Evolutionary conservation across 2,113 vertebrate species (phyloP), one percentile per base, ranked within the genome.

Genomic region (Ramphastos sulfuratus): DNA sequence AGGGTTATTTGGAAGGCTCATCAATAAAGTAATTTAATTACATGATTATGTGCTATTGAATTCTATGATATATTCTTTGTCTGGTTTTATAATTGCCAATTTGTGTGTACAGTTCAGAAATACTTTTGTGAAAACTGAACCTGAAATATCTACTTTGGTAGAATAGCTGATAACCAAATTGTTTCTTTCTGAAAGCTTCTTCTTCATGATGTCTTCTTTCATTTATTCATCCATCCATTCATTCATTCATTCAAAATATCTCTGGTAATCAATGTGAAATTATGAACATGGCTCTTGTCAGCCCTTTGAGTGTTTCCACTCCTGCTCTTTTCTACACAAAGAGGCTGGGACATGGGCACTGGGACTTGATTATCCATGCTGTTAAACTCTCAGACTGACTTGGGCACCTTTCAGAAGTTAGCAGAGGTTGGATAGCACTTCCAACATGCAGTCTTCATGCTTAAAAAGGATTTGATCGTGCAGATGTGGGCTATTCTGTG

Each of bases 151-250:
- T 88, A 2, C 39, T 74, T 89, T 44, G 23, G 23, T 74, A 2
- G 42, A 76, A 20, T 33, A 89, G 21, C 64, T 64, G 17, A 92
- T 77, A 63, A 85, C 31, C 35, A 60, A 82, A 76, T 21, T 69
- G 37, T 44, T 93, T 75, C 46, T 60, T 81, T 42, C n/a, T 91
- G 60, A 70, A 95, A 93, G 10, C 39, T 86, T 70, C 56, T 81
- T 69, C 67, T 85, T 46, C 37, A 39, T 56, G 56, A 63, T 4
- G 7, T 35, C 42, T 59, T 80, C 35, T 76, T 73, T 63, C 37
- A 37, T 37, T 37, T 37, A 37, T 37, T 37, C 9, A 37, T 37
- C 37, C 37, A 37, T 37, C 37, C 23, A 85, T 76, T 94, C 39
- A 58, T 82, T 89, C 76, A 12, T 48, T 79, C 46, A 76, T 77